A percentile compares a stretch with the other conserved stretches of the same genome.
These are phyloP conservation scores for Gymnothorax javanicus DNA, from an alignment of 2,797 vertebrate genomes.

Conservation along the genomic window DNA sequence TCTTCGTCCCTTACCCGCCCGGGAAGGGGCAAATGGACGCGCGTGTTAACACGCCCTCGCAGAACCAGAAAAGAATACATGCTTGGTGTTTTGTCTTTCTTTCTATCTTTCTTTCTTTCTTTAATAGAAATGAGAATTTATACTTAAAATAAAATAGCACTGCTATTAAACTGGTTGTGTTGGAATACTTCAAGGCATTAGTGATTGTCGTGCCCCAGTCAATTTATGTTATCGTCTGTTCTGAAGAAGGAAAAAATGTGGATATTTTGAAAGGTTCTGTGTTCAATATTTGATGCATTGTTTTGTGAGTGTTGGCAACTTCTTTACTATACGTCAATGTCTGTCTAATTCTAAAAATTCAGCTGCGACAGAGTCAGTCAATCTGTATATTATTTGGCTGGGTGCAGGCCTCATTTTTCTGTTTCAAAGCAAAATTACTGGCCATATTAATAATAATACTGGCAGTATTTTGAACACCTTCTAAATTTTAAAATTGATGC, in stretches of 20 bases:
- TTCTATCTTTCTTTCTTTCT: neutral
- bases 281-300: constrained; percentile 1
- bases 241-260: neutral
- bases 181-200: neutral
- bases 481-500: neutral
- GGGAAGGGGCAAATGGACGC: neutral
- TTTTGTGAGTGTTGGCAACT: neutral
- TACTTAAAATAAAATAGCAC: neutral
- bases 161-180: neutral
- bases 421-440: constrained; percentile 5
- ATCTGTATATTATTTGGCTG: neutral
- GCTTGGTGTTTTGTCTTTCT: neutral
- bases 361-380: neutral
- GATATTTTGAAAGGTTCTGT: constrained; percentile 20
- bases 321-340: neutral
- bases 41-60: neutral
- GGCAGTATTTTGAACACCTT: neutral
- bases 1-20: neutral
- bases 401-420: neutral
- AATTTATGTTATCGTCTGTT: constrained; percentile 22
- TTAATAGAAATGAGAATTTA: neutral
- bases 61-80: neutral
- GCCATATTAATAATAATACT: neutral
- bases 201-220: constrained; percentile 1
- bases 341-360: neutral